Conservation (phyloP, 2,113 vertebrate species). For the Clarias macrocephalus region DNA sequence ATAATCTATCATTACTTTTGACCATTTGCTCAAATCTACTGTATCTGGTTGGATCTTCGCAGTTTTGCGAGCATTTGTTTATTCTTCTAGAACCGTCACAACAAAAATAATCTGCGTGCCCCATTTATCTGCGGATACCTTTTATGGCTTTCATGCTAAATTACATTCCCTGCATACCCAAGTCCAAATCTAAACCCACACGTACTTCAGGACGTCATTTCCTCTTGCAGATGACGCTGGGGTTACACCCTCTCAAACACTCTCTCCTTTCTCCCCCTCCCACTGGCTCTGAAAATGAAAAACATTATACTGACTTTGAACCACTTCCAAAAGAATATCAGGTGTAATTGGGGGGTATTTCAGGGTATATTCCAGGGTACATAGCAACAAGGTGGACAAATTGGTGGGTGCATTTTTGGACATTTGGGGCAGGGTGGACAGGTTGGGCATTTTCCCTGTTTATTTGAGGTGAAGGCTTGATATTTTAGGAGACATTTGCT, state of each 20-base stretch:
- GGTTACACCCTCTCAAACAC: not conserved
- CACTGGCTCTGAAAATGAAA: not conserved
- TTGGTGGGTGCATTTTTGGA: not conserved
- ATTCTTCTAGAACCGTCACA: not conserved
- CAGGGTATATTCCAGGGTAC: no score
- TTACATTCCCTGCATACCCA: not conserved
- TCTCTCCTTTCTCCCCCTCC: conserved; percentile 7
- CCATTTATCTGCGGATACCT: not conserved
- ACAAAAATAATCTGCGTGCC: not conserved
- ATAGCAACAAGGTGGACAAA: not conserved
- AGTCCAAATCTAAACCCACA: conserved; percentile 10
- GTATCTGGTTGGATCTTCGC: not conserved
- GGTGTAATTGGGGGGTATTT: no score
- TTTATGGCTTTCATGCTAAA: conserved; percentile 12
- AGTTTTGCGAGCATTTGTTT: not conserved
- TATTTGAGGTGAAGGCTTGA: not conserved
- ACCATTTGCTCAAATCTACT: not conserved
- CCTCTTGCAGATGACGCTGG: not conserved
- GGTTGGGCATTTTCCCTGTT: not conserved
- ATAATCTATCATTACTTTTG: no score
- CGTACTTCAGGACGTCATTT: conserved; percentile 5
- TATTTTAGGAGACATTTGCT: not conserved
- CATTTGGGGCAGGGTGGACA: not conserved
- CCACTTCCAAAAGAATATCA: conserved; percentile 14
- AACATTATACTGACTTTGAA: not conserved